Percentiles rank a stretch among this genome's conserved stretches.
These are phyloP conservation scores for Drosophila sulfurigaster DNA, from an alignment of 1,140 invertebrate species.

Conservation along the genomic window DNA sequence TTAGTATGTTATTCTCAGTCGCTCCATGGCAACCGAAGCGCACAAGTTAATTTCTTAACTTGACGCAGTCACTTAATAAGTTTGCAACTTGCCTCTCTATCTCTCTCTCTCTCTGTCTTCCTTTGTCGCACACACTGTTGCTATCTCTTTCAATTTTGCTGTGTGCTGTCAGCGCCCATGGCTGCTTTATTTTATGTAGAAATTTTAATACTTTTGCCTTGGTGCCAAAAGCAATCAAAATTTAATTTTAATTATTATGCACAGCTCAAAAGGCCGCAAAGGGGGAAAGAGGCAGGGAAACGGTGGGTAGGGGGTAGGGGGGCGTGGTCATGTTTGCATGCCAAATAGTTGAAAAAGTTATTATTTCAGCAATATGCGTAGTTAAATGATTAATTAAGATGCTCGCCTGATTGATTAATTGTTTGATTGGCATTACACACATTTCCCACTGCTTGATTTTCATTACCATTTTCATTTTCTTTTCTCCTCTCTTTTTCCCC, in stretches of 20 bases:
- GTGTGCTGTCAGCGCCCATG: background rate
- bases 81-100: background rate
- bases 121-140: background rate
- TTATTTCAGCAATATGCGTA: background rate
- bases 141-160: background rate
- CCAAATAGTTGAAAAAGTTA: constrained; percentile 6
- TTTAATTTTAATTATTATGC: constrained; percentile 34
- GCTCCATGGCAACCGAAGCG: constrained; percentile 4
- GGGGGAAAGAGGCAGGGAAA: background rate
- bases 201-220: constrained; percentile 31
- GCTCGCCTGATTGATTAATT: background rate
- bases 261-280: constrained; percentile 4
- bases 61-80: constrained; percentile 14
- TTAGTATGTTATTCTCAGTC: background rate
- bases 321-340: background rate
- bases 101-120: no score
- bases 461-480: background rate
- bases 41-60: constrained; percentile 2
- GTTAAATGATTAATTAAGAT: background rate
- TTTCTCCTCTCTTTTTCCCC: background rate
- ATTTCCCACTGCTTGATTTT: no score
- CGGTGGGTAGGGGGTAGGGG: background rate
- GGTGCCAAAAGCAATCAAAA: constrained; percentile 33
- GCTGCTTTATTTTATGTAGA: constrained; percentile 18
- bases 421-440: background rate